Conservation (phyloP, 1,140 invertebrate species). For the Sycophaga agraensis region DNA sequence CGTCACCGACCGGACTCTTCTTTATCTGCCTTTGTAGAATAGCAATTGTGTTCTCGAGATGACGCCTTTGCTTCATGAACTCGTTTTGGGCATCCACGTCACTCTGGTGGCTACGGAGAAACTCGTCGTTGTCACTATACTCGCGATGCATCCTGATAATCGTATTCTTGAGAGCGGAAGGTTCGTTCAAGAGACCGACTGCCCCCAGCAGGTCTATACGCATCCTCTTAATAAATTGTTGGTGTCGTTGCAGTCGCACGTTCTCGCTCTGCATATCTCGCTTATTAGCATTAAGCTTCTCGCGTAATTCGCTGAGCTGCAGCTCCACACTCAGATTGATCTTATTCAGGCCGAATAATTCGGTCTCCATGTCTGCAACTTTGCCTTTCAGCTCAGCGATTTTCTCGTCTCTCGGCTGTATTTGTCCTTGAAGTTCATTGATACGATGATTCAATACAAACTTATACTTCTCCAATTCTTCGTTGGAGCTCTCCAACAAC, state of each 20-base stretch:
- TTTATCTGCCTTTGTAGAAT: conserved; percentile 62
- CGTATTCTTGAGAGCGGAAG: conserved; percentile 73
- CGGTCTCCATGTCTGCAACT: conserved; percentile 74
- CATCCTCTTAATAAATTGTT: conserved; percentile 72
- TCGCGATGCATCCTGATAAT: conserved; percentile 75
- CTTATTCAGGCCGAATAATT: conserved; percentile 71
- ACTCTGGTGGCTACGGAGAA: conserved; percentile 63
- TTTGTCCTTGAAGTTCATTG: conserved; percentile 79
- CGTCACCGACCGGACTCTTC: conserved; percentile 48
- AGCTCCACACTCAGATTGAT: conserved; percentile 68
- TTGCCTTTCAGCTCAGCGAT: conserved; percentile 80
- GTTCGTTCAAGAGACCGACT: conserved; percentile 74
- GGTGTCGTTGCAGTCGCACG: conserved; percentile 63
- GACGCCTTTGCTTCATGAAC: conserved; percentile 75
- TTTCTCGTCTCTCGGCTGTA: conserved; percentile 77
- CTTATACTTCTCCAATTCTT: conserved; percentile 88
- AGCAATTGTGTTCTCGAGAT: conserved; percentile 73
- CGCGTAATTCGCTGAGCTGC: conserved; percentile 70
- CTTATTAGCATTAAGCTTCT: conserved; percentile 72
- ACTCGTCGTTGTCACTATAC: conserved; percentile 71
- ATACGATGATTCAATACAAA: conserved; percentile 89
- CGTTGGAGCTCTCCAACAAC: conserved; percentile 80
- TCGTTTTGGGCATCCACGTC: conserved; percentile 76
- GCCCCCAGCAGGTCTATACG: conserved; percentile 77
- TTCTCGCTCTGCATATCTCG: conserved; percentile 71